phyloP scores from a whole-genome alignment of 2,113 vertebrate genomes.

The Ardeotis arabs region DNA sequence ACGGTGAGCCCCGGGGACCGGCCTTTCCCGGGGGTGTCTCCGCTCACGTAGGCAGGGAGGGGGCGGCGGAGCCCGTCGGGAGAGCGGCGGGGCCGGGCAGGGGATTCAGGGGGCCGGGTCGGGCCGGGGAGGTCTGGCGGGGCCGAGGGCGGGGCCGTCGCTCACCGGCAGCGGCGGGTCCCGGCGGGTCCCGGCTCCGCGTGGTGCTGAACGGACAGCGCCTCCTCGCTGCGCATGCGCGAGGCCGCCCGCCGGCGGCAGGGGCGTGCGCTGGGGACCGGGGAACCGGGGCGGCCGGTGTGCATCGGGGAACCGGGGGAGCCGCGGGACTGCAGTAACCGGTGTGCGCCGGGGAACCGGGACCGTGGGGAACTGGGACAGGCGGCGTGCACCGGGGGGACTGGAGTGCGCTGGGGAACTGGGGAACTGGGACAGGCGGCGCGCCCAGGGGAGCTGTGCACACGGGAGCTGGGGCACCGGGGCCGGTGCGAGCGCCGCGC shows the following conservation, averaged over 20 bases:
- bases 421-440: not conserved
- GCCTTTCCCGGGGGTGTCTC: not conserved
- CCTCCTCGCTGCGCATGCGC: not conserved
- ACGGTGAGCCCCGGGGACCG: not conserved
- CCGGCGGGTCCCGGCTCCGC: not conserved
- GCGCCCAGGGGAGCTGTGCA: not conserved
- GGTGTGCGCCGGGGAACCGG: not conserved
- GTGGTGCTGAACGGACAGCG: conserved; percentile 71
- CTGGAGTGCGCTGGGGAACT: not conserved
- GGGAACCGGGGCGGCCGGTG: not conserved
- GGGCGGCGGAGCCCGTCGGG: not conserved
- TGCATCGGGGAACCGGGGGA: not conserved
- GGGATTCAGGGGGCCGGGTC: not conserved
- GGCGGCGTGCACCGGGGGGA: not conserved
- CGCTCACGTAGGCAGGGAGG: not conserved
- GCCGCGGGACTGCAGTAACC: not conserved
- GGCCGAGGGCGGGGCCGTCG: not conserved
- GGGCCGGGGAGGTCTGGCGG: not conserved
- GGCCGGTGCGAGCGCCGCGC: not conserved
- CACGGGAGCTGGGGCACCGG: not conserved
- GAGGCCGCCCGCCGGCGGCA: not conserved
- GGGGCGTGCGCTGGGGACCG: not conserved
- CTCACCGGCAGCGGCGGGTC: not conserved
- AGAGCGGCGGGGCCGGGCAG: not conserved
- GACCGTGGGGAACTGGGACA: not conserved